phyloP scores from a whole-genome alignment of 2,888 invertebrate species.

The Drosophila melanocephala region DNA sequence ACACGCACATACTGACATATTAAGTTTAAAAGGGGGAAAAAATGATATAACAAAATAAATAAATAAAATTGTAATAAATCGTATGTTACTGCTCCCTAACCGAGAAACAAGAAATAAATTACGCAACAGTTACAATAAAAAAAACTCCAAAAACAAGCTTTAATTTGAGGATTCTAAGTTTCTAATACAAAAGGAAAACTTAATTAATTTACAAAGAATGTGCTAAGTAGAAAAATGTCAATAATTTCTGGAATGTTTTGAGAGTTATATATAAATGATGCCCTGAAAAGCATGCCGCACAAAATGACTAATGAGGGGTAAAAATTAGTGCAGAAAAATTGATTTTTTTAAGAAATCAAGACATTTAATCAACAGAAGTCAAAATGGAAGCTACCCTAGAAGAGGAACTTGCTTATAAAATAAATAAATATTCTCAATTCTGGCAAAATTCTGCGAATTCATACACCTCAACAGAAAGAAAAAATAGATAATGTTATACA shows the following conservation, averaged over 20 bases:
- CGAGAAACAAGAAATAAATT: constrained; percentile 11
- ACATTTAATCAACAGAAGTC: neutral
- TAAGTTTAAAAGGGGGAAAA: neutral
- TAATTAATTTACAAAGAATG: constrained; percentile 15
- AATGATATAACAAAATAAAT: constrained; percentile 36
- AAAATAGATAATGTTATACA: neutral
- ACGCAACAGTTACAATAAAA: neutral
- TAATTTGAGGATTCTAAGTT: constrained; percentile 45
- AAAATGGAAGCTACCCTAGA: too few species aligned
- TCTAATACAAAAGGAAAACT: constrained; percentile 18
- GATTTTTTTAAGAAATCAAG: neutral
- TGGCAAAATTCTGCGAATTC: neutral
- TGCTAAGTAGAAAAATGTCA: neutral
- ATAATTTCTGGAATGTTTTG: neutral
- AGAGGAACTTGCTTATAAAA: neutral
- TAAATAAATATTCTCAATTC: neutral
- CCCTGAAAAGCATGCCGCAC: constrained; percentile 5
- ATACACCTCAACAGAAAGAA: neutral
- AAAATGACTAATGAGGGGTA: neutral
- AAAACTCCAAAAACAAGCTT: constrained; percentile 16
- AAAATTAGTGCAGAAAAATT: neutral
- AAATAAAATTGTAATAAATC: constrained; percentile 30
- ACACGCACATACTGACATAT: neutral
- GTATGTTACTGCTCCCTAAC: constrained; percentile 27
- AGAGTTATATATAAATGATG: too few species aligned